Conservation (phyloP, 2,888 invertebrate species). For the Parascotia fuliginaria region DNA sequence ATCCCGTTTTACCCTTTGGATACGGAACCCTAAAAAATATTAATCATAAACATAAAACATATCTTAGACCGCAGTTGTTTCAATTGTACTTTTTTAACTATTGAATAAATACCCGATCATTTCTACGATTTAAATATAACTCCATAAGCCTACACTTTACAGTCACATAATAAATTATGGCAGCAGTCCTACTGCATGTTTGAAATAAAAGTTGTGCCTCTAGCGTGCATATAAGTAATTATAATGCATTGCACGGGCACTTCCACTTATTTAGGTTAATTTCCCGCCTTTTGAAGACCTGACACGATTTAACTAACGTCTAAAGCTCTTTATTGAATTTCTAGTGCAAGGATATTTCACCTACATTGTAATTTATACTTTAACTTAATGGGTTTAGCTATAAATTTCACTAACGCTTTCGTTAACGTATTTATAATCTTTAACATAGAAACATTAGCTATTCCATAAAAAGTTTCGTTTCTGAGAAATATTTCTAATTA, state of each 20-base stretch:
- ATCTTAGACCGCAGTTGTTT: no score
- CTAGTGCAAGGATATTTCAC: conserved; percentile 26
- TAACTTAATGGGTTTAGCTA: neutral
- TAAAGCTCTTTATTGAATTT: conserved; percentile 55
- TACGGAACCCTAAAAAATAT: no score
- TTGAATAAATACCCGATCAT: neutral
- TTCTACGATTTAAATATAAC: conserved; percentile 2
- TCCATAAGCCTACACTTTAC: conserved; percentile 2
- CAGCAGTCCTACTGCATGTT: conserved; percentile 7
- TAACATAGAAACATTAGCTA: no score
- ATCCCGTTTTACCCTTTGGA: no score
- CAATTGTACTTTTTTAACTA: neutral
- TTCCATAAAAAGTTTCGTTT: no score
- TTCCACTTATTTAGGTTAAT: conserved; percentile 65
- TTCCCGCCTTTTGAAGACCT: conserved; percentile 57
- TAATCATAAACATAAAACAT: neutral
- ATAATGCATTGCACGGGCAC: conserved; percentile 52
- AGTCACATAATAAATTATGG: conserved; percentile 4
- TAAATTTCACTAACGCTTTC: neutral
- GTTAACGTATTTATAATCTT: no score
- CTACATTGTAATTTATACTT: conserved; percentile 1
- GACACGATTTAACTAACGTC: conserved; percentile 42
- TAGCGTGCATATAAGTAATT: conserved; percentile 58
- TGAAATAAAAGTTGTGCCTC: conserved; percentile 26
- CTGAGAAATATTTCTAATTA: no score